phyloP scores from a whole-genome alignment of 2,113 vertebrate species.

The Saimiri boliviensis region DNA sequence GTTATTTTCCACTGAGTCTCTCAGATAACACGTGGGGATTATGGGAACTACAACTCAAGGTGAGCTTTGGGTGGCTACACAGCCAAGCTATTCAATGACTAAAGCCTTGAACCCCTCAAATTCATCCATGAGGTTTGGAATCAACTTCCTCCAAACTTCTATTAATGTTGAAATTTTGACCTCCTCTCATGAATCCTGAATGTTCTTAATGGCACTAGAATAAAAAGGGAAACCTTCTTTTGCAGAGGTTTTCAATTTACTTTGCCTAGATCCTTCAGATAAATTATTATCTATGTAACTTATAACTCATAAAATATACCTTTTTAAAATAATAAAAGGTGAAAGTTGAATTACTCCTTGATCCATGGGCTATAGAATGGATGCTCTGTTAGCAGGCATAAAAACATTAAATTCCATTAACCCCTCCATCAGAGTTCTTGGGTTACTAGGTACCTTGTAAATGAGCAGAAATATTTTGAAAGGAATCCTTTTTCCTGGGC shows the following conservation, averaged over 20 bases:
- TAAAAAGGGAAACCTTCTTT: not conserved
- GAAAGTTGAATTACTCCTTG: not conserved
- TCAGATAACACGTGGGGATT: too few species aligned
- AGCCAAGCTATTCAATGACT: not conserved
- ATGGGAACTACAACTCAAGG: too few species aligned
- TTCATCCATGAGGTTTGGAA: not conserved
- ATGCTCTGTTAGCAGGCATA: not conserved
- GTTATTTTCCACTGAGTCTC: too few species aligned
- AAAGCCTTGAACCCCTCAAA: not conserved
- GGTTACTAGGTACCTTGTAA: not conserved
- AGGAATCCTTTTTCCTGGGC: not conserved
- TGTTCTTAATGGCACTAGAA: not conserved
- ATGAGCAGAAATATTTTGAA: not conserved
- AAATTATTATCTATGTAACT: not conserved
- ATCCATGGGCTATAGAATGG: not conserved
- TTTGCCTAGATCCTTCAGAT: not conserved
- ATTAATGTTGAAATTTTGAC: not conserved
- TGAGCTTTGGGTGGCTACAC: too few species aligned
- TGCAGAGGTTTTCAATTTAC: not conserved
- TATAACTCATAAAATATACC: not conserved
- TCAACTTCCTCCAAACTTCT: not conserved
- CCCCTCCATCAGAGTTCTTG: not conserved
- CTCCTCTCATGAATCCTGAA: not conserved
- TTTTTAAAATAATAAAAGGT: not conserved
- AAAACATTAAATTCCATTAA: not conserved